phyloP scores from a whole-genome alignment of 2,113 vertebrate genomes.

The Ailurus styani region DNA sequence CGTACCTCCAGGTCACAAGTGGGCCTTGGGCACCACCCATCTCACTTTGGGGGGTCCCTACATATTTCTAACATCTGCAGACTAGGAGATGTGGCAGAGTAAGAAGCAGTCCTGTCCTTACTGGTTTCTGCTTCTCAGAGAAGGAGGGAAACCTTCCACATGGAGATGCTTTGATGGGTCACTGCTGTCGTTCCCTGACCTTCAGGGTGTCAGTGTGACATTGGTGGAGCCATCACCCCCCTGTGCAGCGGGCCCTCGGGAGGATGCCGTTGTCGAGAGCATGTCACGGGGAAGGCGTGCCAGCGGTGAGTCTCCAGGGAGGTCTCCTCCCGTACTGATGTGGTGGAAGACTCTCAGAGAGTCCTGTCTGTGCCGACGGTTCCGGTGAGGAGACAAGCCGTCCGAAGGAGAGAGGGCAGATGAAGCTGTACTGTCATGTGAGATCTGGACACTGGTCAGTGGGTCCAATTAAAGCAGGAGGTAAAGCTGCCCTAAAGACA shows the following conservation, averaged over 20 bases:
- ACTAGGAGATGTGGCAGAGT: not conserved
- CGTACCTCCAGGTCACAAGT: not conserved
- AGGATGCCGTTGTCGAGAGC: slow-evolving; percentile 86
- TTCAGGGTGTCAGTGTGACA: slow-evolving; percentile 90
- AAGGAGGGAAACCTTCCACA: not conserved
- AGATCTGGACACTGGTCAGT: not conserved
- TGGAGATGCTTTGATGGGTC: not conserved
- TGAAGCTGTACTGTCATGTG: not conserved
- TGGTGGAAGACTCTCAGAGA: not conserved
- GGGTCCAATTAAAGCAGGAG: not conserved
- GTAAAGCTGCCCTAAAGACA: not conserved
- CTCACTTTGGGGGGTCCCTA: not conserved
- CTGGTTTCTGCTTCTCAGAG: not conserved
- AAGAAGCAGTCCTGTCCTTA: no score
- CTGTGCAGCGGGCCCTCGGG: slow-evolving; percentile 81
- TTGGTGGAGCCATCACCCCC: slow-evolving; percentile 85
- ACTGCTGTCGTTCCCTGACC: not conserved
- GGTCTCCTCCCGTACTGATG: rapidly evolving
- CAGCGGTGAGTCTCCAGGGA: slow-evolving; percentile 84
- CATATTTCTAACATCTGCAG: not conserved
- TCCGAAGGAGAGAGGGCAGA: not conserved
- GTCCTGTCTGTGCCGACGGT: not conserved
- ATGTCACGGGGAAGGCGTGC: slow-evolving; percentile 85
- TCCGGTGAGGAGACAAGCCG: not conserved
- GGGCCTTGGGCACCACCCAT: not conserved